Base-by-base conservation (phyloP, 2,113 vertebrate species). In the Etheostoma spectabile region DNA sequence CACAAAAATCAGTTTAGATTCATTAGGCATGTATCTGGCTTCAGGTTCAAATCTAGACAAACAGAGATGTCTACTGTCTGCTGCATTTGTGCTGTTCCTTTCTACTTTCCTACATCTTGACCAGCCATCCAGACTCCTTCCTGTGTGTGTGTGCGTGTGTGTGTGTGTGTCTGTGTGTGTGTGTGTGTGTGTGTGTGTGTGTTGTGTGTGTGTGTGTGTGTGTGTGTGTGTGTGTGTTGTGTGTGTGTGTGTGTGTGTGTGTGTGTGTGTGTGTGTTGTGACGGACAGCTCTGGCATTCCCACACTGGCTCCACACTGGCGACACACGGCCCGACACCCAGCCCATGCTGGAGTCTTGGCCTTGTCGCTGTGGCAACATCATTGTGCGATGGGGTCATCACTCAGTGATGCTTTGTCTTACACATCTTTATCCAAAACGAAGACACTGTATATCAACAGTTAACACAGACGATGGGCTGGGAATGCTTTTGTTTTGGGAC, bases 401-500 rank as follows among this genome's bases (percentile, higher is more conserved):
- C 75, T 93, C 89, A 91, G 86, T 3, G 2, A 64, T 2, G 77
- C 65, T 88, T 88, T 92, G 87, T 93, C 62, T 52, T 14, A 61
- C 3, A 14, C 24, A 68, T 88, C 86, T 88, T 90, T 65, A 60
- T 12, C 56, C 79, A 88, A 71, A 53, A 46, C 7, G 21, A 18
- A 45, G 76, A 82, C 85, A 89, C 91, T 91, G 87, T 90, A 90
- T 77, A 82, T 88, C 80, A 88, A 38, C 62, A 75, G 24, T 76
- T 73, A 49, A 62, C 60, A 46, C 7, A n/a, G 3, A 67, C 30
- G 33, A 72, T 24, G 16, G 15, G 27, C 42, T 64, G 86, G 86
- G 86, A 90, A 89, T 68, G 80, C 75, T 83, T 86, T 82, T 77
- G 62, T 75, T 42, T 57, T 33, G 35, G 14, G 30, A 57, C 21